Evolutionary conservation across 2,797 vertebrate genomes (phyloP).

Genomic region (Loris lydekkerianus): DNA sequence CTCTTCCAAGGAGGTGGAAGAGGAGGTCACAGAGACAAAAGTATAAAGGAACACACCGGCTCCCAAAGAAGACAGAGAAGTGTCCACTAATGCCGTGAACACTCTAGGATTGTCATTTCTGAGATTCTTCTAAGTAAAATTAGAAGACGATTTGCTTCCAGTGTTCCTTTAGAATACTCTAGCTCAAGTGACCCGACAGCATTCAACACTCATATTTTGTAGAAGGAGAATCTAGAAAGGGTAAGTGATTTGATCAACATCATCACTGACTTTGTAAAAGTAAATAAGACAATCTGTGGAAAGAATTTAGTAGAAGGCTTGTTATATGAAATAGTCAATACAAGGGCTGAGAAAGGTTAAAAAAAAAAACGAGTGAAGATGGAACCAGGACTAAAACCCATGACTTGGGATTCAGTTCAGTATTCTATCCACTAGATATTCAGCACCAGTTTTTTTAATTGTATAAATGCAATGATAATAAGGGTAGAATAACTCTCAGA

Average conservation of each 20-base stretch:
- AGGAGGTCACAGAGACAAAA: neutral
- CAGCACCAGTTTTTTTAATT: too few relatives aligned
- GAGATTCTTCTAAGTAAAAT: neutral
- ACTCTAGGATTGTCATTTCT: neutral
- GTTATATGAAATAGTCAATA: neutral
- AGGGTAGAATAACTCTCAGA: neutral
- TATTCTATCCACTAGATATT: neutral
- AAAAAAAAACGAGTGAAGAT: fast-evolving
- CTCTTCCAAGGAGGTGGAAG: neutral
- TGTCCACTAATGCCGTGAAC: fast-evolving
- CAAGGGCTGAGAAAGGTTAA: neutral
- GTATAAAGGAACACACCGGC: fast-evolving
- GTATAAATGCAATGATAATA: neutral
- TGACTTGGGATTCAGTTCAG: neutral
- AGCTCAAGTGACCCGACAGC: neutral
- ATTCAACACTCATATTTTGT: neutral
- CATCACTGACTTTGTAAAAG: neutral
- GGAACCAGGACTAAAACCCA: neutral
- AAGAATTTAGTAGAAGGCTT: neutral
- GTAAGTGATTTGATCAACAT: neutral
- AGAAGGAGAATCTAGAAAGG: neutral
- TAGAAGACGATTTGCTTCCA: neutral
- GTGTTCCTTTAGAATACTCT: neutral
- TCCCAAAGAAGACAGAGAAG: too few relatives aligned
- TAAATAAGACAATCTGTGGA: neutral